A percentile compares a stretch with the other conserved stretches of the same genome.
Evolutionary conservation across 2,113 vertebrate species (phyloP).

Genomic region (Dromas ardeola): DNA sequence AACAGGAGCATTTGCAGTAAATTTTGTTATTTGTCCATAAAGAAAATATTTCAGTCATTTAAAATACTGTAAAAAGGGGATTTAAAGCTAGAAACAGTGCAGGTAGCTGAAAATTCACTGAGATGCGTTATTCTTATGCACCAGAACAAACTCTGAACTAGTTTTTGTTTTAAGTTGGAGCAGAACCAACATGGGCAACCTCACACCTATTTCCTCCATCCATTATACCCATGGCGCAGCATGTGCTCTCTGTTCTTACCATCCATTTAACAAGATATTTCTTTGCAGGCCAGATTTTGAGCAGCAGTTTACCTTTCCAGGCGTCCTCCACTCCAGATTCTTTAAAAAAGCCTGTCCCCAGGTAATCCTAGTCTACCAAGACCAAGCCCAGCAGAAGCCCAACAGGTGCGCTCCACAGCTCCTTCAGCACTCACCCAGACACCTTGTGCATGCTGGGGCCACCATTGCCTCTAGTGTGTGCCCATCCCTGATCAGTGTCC

Average conservation of each 20-base stretch:
- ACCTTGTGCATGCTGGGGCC: neutral
- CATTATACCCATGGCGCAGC: neutral
- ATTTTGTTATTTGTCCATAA: neutral
- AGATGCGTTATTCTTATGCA: neutral
- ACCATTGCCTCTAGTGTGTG: neutral
- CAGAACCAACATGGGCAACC: neutral
- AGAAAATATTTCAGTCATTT: neutral
- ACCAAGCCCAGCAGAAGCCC: neutral
- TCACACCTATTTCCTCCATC: neutral
- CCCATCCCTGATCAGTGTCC: neutral
- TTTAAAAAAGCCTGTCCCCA: neutral
- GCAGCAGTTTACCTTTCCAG: neutral
- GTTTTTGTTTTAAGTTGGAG: neutral
- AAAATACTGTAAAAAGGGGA: neutral
- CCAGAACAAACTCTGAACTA: neutral
- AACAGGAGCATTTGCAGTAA: neutral
- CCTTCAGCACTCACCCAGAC: neutral
- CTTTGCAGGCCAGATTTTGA: neutral
- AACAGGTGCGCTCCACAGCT: rapidly evolving
- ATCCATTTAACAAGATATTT: neutral
- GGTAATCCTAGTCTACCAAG: neutral
- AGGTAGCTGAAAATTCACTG: neutral
- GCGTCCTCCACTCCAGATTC: neutral
- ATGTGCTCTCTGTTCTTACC: neutral
- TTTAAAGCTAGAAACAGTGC: neutral